Conservation (phyloP, 1,140 invertebrate species). For the Drosophila lowei region DNA sequence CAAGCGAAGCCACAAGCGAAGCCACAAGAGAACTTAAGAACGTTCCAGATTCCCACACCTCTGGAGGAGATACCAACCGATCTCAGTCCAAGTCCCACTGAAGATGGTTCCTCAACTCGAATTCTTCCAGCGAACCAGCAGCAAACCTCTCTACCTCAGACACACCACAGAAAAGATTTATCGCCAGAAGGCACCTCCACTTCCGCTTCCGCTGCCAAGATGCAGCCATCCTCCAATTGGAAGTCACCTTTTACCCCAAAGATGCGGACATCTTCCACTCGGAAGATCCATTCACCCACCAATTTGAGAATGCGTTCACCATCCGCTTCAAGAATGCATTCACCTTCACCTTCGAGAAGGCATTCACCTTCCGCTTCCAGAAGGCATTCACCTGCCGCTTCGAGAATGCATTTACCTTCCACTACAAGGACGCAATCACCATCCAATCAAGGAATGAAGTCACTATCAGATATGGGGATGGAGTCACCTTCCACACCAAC, state of each 20-base stretch:
- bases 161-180: neutral
- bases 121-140: neutral
- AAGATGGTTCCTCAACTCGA: neutral
- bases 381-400: neutral
- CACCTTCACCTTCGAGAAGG: no score
- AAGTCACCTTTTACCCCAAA: no score
- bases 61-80: neutral
- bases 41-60: neutral
- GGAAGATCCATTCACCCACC: no score
- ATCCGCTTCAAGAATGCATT: no score
- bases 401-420: no score
- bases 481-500: neutral
- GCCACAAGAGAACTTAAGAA: neutral
- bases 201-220: neutral
- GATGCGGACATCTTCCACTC: no score
- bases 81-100: neutral
- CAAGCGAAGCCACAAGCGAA: neutral
- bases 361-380: neutral
- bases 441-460: no score
- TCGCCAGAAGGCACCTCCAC: neutral
- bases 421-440: no score
- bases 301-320: no score
- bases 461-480: no score
- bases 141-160: constrained; percentile 2
- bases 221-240: neutral